Conservation (phyloP, 2,888 invertebrate species). For the Glyphotaelius pellucidus region DNA sequence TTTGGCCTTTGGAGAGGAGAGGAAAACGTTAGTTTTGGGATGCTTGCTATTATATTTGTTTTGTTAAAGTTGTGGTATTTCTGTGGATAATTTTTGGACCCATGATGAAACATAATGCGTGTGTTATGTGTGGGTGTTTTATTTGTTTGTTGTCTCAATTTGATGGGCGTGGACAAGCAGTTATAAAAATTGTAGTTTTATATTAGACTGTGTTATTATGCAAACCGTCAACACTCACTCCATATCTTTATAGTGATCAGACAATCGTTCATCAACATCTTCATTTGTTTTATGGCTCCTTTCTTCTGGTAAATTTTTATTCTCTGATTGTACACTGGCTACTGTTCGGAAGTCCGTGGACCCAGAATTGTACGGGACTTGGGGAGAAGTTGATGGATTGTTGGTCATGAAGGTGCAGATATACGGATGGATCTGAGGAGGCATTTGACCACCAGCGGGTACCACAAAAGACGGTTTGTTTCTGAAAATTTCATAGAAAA, state of each 20-base stretch:
- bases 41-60: background rate
- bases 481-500: constrained; percentile 35
- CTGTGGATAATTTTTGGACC: background rate
- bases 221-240: constrained; percentile 48
- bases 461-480: constrained; percentile 42
- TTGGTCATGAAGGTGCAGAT: constrained; percentile 47
- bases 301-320: background rate
- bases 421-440: constrained; percentile 49
- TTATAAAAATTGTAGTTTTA: background rate
- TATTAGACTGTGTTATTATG: background rate
- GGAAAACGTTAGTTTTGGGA: background rate
- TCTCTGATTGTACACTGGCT: background rate
- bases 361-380: constrained; percentile 25
- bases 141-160: background rate
- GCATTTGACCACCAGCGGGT: constrained; percentile 52
- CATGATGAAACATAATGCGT: background rate
- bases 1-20: background rate
- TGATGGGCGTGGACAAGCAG: background rate
- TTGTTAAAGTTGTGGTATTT: background rate
- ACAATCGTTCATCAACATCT: constrained; percentile 49
- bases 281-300: background rate
- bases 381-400: constrained; percentile 26
- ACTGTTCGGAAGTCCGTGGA: constrained; percentile 47
- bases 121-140: background rate
- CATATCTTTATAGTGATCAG: constrained; percentile 60